Evolutionary conservation across 2,888 invertebrate genomes (phyloP).

Genomic region (Conchocele bisecta): DNA sequence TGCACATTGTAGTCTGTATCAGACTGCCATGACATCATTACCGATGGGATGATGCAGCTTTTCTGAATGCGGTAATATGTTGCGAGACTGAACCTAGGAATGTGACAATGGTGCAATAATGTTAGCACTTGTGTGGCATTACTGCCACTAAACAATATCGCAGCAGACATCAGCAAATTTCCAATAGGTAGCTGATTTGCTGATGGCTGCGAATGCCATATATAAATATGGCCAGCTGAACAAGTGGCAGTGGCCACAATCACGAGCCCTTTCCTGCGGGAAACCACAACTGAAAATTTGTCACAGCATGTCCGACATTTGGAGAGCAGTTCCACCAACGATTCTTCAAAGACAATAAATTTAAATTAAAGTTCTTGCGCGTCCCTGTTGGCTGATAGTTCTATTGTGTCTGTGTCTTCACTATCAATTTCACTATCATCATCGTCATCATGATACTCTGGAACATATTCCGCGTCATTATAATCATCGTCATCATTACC

Average conservation of each 20-base stretch:
- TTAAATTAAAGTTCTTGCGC: too few relatives aligned
- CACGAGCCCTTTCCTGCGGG: too few relatives aligned
- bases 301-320: too few relatives aligned
- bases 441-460: constrained; percentile 2
- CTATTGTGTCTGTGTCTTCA: too few relatives aligned
- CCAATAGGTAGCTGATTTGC: constrained; percentile 5
- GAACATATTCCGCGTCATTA: not conserved
- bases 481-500: not conserved
- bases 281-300: too few relatives aligned
- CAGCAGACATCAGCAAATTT: constrained; percentile 7
- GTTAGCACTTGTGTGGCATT: constrained; percentile 3
- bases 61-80: constrained; percentile 5
- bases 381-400: too few relatives aligned
- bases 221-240: not conserved
- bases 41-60: constrained; percentile 5
- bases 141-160: constrained; percentile 7
- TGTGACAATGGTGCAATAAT: not conserved
- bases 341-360: too few relatives aligned
- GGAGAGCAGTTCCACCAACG: too few relatives aligned
- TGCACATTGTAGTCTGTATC: not conserved
- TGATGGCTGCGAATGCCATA: constrained; percentile 4
- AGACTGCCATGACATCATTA: constrained; percentile 2
- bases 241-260: too few relatives aligned
- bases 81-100: not conserved
- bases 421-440: not conserved